Evolutionary conservation across 2,797 vertebrate species (phyloP), one percentile per base, ranked within the genome.

Genomic region (Darevskia mixta): DNA sequence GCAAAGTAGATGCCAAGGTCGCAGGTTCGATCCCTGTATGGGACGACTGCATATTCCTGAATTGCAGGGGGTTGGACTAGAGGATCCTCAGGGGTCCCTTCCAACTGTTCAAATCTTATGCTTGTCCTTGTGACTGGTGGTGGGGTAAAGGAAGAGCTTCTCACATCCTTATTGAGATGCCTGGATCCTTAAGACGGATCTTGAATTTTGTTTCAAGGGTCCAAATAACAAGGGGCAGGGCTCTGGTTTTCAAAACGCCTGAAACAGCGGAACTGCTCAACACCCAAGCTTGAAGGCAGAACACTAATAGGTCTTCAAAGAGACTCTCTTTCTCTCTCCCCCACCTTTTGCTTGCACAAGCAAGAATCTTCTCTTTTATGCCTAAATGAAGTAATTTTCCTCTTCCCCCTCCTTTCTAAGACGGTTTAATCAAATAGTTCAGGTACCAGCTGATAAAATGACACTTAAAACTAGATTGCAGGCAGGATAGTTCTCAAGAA

Each of bases 221-320:
- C 76, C 20, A 84, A 45, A 72, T 72, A 79, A 83, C 35, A 23
- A 38, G 29, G 29, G 17, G 23, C 13, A 8, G n/a, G 32, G 17
- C 18, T 55, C 8, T 72, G 27, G 29, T 45, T 79, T 66, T 85
- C 18, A 45, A 64, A 84, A 61, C 32, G n/a, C 55, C n/a, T 64
- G 38, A 84, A 84, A 83, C 29, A 58, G 10, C 61, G 38, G 38
- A 79, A 61, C 77, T 78, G 25, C 25, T 79, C 76, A 79, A 41
- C 82, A 79, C 49, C 66, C 38, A 79, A n/a, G 29, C 67, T 81
- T 67, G 29, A 32, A 89, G 83, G 73, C 61, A 83, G 73, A 88
- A 58, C 11, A 41, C 38, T 43, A 38, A 41, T 83, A 77, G 3
- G 17, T 45, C 58, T 79, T 84, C 45, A 71, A 55, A 83, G 76